A percentile compares a stretch with the other conserved stretches of the same genome.
These are phyloP conservation scores for Cynaeus angustus DNA, from an alignment of 2,888 invertebrate species.

Conservation along the genomic window DNA sequence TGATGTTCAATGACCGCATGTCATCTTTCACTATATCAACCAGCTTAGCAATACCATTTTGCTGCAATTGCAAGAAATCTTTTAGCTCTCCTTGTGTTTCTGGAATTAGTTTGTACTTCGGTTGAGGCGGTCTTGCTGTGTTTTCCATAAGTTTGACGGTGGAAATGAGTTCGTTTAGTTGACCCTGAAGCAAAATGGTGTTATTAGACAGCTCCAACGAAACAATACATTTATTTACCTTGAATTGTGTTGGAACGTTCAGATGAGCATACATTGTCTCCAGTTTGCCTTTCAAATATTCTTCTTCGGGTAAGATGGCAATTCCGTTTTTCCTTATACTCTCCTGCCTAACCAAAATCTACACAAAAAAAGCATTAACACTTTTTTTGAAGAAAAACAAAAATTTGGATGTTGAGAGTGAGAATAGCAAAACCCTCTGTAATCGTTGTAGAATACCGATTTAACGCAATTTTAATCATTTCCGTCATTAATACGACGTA, in stretches of 20 bases:
- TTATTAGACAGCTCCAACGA: no score
- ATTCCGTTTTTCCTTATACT: constrained; percentile 90
- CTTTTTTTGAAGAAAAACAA: no score
- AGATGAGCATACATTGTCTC: constrained; percentile 91
- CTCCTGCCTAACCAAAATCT: constrained; percentile 93
- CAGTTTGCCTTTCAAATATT: constrained; percentile 88
- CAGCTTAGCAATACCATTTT: constrained; percentile 90
- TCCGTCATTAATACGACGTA: no score
- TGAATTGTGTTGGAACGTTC: constrained; percentile 93
- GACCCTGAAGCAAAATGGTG: constrained; percentile 79
- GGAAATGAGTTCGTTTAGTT: constrained; percentile 91
- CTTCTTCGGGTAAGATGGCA: constrained; percentile 92
- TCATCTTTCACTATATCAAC: constrained; percentile 89
- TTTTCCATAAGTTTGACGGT: constrained; percentile 83
- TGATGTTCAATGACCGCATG: constrained; percentile 83
- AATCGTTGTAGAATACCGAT: no score
- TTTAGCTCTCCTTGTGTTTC: constrained; percentile 82
- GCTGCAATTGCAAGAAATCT: constrained; percentile 89
- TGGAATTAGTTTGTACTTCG: constrained; percentile 86
- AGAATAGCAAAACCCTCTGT: no score
- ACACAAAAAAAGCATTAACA: constrained; percentile 53
- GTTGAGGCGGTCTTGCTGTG: constrained; percentile 75
- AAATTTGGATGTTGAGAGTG: no score
- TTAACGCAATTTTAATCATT: no score
- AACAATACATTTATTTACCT: constrained; percentile 73